Evolutionary conservation across 2,113 vertebrate genomes (phyloP).

Genomic region (Pedionomus torquatus): DNA sequence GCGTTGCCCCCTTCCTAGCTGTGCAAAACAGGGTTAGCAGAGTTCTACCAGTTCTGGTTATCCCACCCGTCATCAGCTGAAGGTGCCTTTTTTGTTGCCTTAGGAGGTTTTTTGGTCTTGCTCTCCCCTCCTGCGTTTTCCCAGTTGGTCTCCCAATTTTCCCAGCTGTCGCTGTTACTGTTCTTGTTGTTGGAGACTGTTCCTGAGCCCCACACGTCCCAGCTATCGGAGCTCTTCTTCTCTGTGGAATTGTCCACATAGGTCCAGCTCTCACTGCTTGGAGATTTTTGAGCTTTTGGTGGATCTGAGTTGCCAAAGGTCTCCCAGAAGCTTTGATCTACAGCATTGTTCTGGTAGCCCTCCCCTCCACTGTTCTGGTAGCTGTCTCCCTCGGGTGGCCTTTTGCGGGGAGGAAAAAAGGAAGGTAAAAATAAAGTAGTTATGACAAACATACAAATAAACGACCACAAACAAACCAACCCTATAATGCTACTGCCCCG

Average conservation of each 20-base stretch:
- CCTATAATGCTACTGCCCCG: background rate
- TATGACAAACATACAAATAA: background rate
- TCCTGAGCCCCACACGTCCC: constrained; percentile 93
- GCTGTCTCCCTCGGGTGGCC: constrained; percentile 79
- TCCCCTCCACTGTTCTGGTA: constrained; percentile 87
- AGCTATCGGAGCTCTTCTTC: constrained; percentile 94
- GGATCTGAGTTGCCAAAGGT: constrained; percentile 83
- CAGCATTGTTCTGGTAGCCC: constrained; percentile 81
- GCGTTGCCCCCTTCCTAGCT: constrained; percentile 13
- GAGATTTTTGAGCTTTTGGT: constrained; percentile 85
- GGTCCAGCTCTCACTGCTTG: constrained; percentile 93
- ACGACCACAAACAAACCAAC: background rate
- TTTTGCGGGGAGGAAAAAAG: constrained; percentile 7
- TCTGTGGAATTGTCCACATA: constrained; percentile 87
- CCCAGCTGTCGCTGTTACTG: constrained; percentile 91
- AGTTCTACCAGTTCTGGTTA: constrained; percentile 88
- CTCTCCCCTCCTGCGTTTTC: constrained; percentile 80
- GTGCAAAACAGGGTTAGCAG: background rate
- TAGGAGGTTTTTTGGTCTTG: constrained; percentile 81
- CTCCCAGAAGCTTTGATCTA: constrained; percentile 91
- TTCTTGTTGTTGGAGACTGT: constrained; percentile 86
- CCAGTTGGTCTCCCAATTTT: constrained; percentile 93
- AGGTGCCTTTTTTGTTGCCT: constrained; percentile 60
- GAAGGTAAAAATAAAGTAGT: background rate
- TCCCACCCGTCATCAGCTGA: constrained; percentile 86